These are phyloP conservation scores for Ptycholaimellus sp. DNA, from an alignment of 2,888 invertebrate species.

Conservation along the genomic window DNA sequence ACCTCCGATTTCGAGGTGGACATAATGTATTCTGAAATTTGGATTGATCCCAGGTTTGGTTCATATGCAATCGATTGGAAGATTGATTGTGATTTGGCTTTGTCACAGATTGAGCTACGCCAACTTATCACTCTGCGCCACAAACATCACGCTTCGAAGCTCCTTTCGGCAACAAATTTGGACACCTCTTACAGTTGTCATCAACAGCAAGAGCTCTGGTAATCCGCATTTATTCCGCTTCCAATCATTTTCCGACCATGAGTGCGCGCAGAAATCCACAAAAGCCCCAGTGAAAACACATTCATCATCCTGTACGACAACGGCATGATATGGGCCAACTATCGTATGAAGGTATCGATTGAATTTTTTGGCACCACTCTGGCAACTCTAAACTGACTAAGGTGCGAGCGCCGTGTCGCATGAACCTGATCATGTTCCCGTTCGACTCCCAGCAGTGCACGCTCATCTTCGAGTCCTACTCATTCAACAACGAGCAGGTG, in stretches of 20 bases:
- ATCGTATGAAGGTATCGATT: too few relatives aligned
- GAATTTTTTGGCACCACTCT: too few relatives aligned
- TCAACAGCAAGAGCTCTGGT: conserved; percentile 5
- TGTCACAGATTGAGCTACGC: too few relatives aligned
- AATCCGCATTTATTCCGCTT: too few relatives aligned
- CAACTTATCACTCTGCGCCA: conserved; percentile 5
- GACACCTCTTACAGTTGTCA: conserved; percentile 6
- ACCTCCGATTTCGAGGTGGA: conserved; percentile 13
- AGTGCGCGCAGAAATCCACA: too few relatives aligned
- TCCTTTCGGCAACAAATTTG: conserved; percentile 3
- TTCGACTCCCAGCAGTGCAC: conserved; percentile 7
- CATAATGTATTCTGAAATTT: too few relatives aligned
- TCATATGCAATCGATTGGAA: too few relatives aligned
- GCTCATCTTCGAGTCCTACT: conserved; percentile 7
- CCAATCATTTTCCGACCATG: too few relatives aligned
- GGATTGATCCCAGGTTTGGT: too few relatives aligned
- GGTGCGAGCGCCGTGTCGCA: conserved; percentile 2
- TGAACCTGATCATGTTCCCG: conserved; percentile 6
- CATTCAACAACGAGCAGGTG: conserved; percentile 3
- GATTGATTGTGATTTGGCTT: too few relatives aligned
- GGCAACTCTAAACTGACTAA: too few relatives aligned
- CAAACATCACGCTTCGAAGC: conserved; percentile 6
- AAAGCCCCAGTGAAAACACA: conserved; percentile 7
- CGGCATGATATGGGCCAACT: conserved; percentile 6
- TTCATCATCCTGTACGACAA: conserved; percentile 6